These are phyloP conservation scores for Acrossocheilus wenchowensis DNA, from an alignment of 2,797 vertebrate species.

Conservation along the genomic window DNA sequence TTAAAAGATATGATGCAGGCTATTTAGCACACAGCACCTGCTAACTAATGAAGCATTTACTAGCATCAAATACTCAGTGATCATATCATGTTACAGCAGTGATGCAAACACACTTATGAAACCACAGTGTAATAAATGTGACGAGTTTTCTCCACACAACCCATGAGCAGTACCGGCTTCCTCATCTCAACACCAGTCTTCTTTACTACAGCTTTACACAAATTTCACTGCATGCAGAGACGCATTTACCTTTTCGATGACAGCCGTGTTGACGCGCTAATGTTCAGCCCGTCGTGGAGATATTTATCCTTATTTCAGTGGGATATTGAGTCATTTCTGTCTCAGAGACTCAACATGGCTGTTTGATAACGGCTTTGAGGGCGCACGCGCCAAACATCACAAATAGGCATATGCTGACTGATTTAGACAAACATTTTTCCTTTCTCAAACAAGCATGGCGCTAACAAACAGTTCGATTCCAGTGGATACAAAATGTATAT, in stretches of 20 bases:
- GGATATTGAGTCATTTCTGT: conserved; percentile 14
- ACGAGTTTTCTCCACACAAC: neutral
- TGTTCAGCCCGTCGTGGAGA: neutral
- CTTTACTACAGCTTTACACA: neutral
- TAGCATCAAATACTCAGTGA: neutral
- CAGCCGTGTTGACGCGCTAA: neutral
- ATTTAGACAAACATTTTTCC: neutral
- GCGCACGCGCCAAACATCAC: conserved; percentile 20
- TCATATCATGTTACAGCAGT: neutral
- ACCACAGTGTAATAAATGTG: neutral
- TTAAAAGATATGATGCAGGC: neutral
- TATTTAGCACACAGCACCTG: neutral
- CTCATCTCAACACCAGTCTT: neutral
- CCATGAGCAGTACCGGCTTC: neutral
- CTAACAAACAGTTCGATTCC: neutral
- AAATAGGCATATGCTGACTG: neutral
- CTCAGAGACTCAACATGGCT: conserved; percentile 1
- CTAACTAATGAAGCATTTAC: neutral
- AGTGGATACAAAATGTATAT: neutral
- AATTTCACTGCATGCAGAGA: neutral
- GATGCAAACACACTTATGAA: neutral
- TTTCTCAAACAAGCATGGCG: neutral
- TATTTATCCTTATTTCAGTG: conserved; percentile 8
- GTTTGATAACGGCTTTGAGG: neutral
- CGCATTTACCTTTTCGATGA: conserved; percentile 9